Evolutionary conservation across 30 jellyfish, hydroid and myxozoan genomes (phyloP).

Genomic region (Aurelia sp.): DNA sequence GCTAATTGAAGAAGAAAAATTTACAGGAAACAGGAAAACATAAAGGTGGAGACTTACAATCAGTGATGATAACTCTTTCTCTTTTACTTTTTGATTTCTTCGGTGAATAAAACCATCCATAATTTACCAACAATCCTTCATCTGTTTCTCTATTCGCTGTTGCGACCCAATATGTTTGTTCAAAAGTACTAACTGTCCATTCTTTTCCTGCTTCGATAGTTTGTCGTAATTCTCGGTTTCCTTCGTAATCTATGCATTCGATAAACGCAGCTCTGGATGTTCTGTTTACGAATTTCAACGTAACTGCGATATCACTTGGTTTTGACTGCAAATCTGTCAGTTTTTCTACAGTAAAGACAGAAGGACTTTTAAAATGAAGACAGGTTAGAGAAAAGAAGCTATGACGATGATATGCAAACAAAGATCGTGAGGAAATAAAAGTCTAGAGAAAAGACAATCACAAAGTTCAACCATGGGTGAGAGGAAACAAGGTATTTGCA

Average conservation of each 20-base stretch:
- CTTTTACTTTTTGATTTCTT: conserved; percentile 78
- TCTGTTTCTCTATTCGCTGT: conserved; percentile 88
- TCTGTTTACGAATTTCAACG: conserved; percentile 80
- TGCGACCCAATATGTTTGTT: conserved; percentile 90
- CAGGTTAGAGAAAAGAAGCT: not conserved
- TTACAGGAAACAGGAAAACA: too few relatives aligned
- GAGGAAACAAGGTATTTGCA: too few relatives aligned
- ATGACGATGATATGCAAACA: too few relatives aligned
- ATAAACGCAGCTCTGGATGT: conserved; percentile 84
- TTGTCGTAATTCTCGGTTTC: conserved; percentile 69
- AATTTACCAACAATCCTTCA: conserved; percentile 86
- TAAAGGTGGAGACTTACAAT: conserved; percentile 60
- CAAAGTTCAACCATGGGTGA: too few relatives aligned
- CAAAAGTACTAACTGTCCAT: conserved; percentile 81
- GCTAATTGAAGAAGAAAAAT: too few relatives aligned
- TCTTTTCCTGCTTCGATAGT: conserved; percentile 80
- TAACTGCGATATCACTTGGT: conserved; percentile 66
- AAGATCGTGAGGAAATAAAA: too few relatives aligned
- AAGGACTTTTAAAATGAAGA: not conserved
- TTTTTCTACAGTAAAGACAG: conserved; percentile 55
- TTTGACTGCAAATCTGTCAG: conserved; percentile 80
- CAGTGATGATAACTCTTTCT: conserved; percentile 86
- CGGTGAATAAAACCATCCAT: conserved; percentile 98
- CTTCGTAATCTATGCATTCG: conserved; percentile 74
- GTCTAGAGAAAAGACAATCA: too few relatives aligned